Conservation (phyloP, 2,888 invertebrate genomes). For the Ochropleura plecta region DNA sequence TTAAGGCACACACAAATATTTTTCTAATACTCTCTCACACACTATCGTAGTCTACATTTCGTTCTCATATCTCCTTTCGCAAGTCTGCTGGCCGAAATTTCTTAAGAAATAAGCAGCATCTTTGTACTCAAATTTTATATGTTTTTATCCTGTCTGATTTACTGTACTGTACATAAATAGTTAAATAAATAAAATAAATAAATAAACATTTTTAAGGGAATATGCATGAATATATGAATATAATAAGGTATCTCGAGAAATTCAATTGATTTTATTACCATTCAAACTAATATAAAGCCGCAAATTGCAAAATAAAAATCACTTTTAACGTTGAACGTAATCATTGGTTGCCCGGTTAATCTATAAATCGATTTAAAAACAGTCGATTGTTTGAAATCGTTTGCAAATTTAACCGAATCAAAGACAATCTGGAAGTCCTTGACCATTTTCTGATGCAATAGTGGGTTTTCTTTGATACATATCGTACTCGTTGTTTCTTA, state of each 20-base stretch:
- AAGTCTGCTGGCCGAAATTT: too few species aligned
- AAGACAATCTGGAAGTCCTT: constrained; percentile 47
- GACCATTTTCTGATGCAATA: constrained; percentile 78
- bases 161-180: too few species aligned
- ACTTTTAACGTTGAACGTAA: neutral
- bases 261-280: neutral
- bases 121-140: too few species aligned
- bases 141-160: too few species aligned
- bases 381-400: constrained; percentile 2
- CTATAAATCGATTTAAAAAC: neutral
- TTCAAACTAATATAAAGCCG: neutral
- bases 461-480: constrained; percentile 51
- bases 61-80: too few species aligned
- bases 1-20: too few species aligned
- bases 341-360: neutral
- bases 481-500: constrained; percentile 53
- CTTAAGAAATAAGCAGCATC: too few species aligned
- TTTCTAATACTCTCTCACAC: too few species aligned
- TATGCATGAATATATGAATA: too few species aligned
- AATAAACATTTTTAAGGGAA: too few species aligned
- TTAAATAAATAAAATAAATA: too few species aligned
- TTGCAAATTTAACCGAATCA: constrained; percentile 3
- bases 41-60: too few species aligned
- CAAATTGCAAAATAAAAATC: neutral
- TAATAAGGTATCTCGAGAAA: neutral